A percentile compares a stretch with the other conserved stretches of the same genome.
Evolutionary conservation across 2,113 vertebrate species (phyloP).

Genomic region (Eulemur rufifrons): DNA sequence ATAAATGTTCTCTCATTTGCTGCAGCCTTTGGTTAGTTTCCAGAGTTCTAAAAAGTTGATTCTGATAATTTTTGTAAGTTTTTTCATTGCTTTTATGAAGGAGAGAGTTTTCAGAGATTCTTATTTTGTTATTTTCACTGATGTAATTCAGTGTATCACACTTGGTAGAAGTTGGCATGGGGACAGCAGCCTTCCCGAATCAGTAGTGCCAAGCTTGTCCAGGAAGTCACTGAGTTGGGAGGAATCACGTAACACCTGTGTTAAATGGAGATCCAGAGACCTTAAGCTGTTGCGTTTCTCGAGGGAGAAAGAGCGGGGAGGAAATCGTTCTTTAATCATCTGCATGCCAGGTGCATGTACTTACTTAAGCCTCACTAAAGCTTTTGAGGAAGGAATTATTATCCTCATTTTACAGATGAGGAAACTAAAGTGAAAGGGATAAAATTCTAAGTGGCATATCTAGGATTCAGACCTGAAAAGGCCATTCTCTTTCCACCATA

Average conservation of each 20-base stretch:
- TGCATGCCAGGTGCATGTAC: not conserved
- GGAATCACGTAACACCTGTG: not conserved
- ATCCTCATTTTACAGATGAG: not conserved
- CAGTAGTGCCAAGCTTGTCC: not conserved
- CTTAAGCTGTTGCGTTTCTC: not conserved
- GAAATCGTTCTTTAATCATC: not conserved
- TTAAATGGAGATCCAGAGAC: not conserved
- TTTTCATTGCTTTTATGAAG: not conserved
- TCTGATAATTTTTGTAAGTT: not conserved
- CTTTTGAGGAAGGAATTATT: not conserved
- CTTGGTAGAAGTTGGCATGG: not conserved
- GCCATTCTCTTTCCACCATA: not conserved
- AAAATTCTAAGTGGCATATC: not conserved
- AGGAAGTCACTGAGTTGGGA: not conserved
- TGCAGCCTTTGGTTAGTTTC: not conserved
- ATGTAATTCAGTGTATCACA: not conserved
- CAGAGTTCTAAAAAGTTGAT: conserved; percentile 24
- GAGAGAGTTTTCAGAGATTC: not conserved
- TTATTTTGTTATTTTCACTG: not conserved
- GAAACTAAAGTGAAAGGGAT: not conserved
- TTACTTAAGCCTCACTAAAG: not conserved
- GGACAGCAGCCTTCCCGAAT: not conserved
- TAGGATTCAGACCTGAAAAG: not conserved
- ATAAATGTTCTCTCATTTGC: not conserved
- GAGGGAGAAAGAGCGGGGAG: not conserved